These are phyloP conservation scores for Parnassius glacialis DNA, from an alignment of 2,888 invertebrate genomes.

Conservation along the genomic window DNA sequence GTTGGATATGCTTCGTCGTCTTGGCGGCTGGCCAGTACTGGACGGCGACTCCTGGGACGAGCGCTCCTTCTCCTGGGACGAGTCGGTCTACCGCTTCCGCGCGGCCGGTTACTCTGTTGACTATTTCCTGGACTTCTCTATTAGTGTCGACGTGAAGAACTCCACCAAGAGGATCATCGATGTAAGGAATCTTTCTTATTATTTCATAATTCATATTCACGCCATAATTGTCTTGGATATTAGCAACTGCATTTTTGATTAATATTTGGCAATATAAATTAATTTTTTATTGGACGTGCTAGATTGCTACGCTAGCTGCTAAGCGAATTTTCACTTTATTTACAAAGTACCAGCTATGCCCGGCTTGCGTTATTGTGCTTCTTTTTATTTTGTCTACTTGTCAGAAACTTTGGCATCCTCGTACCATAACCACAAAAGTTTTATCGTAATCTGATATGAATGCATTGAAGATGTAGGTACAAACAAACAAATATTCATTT, in stretches of 20 bases:
- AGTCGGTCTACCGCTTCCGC: constrained; percentile 90
- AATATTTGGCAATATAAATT: background rate
- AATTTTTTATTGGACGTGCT: no score
- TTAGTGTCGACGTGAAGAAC: constrained; percentile 94
- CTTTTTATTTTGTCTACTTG: no score
- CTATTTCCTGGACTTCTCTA: constrained; percentile 94
- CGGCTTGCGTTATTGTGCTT: no score
- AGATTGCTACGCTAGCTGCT: no score
- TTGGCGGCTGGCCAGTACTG: constrained; percentile 97
- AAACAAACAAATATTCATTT: no score
- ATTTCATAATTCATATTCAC: no score
- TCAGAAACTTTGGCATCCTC: no score
- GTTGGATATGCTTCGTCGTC: constrained; percentile 83
- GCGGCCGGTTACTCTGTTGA: constrained; percentile 91
- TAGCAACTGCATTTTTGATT: background rate
- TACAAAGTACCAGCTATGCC: no score
- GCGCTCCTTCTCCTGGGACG: constrained; percentile 88
- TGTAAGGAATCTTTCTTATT: constrained; percentile 77
- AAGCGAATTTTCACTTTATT: no score
- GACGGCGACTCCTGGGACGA: constrained; percentile 88
- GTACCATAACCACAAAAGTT: no score
- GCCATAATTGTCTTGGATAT: background rate
- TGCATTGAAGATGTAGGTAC: no score
- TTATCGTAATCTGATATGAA: no score
- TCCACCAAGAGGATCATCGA: constrained; percentile 91